A percentile compares a stretch with the other conserved stretches of the same genome.
phyloP scores from a whole-genome alignment of 2,888 invertebrate species.

The Ganaspis brasiliensis region DNA sequence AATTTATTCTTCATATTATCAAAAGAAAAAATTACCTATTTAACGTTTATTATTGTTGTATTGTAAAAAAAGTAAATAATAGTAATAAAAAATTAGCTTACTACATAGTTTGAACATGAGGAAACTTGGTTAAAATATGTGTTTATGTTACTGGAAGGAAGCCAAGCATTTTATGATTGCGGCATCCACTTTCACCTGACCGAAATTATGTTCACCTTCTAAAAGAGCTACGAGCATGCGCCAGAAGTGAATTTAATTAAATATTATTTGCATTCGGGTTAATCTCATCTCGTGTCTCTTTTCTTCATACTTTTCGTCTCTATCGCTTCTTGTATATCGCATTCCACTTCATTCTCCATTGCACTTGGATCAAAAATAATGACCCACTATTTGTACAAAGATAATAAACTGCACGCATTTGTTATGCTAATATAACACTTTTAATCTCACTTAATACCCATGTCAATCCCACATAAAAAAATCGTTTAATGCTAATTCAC shows the following conservation, averaged over 20 bases:
- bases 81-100: neutral
- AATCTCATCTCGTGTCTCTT: conserved; percentile 55
- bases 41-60: too few relatives aligned
- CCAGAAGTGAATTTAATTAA: conserved; percentile 35
- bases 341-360: conserved; percentile 33
- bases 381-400: conserved; percentile 59
- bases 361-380: conserved; percentile 57
- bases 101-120: neutral
- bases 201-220: conserved; percentile 41
- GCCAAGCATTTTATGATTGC: conserved; percentile 30
- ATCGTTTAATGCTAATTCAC: neutral
- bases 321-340: conserved; percentile 40
- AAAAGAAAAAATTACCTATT: too few relatives aligned
- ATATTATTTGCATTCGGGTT: conserved; percentile 64
- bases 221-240: conserved; percentile 12
- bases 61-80: neutral
- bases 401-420: conserved; percentile 61
- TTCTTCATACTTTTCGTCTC: conserved; percentile 43
- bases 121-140: conserved; percentile 3
- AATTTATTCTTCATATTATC: too few relatives aligned
- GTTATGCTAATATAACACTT: conserved; percentile 47
- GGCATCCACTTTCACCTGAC: conserved; percentile 37
- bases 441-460: neutral
- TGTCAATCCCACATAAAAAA: neutral
- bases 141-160: conserved; percentile 2